Conservation (phyloP, 2,888 invertebrate species). For the Eupeodes luniger region DNA sequence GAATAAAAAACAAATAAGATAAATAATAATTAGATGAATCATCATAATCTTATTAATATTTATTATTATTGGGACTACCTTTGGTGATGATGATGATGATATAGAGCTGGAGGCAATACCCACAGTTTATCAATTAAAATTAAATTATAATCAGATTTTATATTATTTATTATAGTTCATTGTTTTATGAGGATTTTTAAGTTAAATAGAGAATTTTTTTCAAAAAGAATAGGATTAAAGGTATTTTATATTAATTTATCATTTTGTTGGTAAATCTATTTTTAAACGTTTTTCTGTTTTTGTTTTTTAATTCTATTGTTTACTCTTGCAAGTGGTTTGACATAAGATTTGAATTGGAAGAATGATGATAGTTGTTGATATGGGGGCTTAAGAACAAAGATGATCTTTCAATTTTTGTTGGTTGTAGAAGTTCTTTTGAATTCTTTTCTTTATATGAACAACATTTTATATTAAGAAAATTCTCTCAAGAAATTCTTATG, state of each 20-base stretch:
- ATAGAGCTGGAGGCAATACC: neutral
- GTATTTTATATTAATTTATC: neutral
- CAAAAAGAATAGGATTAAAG: neutral
- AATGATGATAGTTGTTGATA: too few relatives aligned
- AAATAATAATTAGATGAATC: constrained; percentile 16
- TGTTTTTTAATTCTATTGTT: neutral
- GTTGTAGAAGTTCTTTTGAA: too few relatives aligned
- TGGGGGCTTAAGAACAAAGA: too few relatives aligned
- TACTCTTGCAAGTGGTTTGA: too few relatives aligned
- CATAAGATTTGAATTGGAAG: too few relatives aligned
- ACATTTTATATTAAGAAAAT: too few relatives aligned
- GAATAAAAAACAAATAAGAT: constrained; percentile 5
- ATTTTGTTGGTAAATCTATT: neutral
- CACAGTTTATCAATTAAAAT: constrained; percentile 21
- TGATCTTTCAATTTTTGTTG: too few relatives aligned
- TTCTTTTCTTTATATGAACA: too few relatives aligned
- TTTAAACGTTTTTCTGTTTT: neutral
- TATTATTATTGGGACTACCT: neutral
- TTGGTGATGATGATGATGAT: neutral
- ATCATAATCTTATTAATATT: constrained; percentile 18
- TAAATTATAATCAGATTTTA: constrained; percentile 14
- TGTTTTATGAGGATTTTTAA: neutral
- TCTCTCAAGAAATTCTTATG: too few relatives aligned
- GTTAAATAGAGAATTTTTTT: neutral
- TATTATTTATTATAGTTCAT: constrained; percentile 8